A percentile compares a stretch with the other conserved stretches of the same genome.
phyloP scores from a whole-genome alignment of 1,140 invertebrate species.

The Neodiprion pinetum region DNA sequence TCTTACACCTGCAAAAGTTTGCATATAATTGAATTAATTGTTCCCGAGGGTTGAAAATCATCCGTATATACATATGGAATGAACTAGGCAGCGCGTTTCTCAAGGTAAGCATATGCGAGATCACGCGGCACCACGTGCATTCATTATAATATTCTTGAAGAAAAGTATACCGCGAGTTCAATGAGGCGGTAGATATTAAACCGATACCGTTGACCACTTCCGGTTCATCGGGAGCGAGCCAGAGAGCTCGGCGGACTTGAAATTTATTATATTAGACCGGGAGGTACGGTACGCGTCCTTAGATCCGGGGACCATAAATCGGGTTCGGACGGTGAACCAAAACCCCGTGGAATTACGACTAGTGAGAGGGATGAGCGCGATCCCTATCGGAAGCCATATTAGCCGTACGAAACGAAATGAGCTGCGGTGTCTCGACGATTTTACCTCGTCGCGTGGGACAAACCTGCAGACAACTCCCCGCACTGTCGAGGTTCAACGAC shows the following conservation, averaged over 20 bases:
- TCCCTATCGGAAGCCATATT: neutral
- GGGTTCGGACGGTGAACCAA: neutral
- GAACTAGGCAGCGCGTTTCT: no score
- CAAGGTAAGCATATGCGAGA: no score
- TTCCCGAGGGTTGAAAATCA: neutral
- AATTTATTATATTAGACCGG: slow-evolving; percentile 3
- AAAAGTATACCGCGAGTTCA: neutral
- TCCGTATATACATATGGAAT: no score
- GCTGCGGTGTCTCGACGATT: neutral
- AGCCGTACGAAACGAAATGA: neutral
- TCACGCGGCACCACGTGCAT: no score
- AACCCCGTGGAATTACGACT: neutral
- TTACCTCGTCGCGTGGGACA: neutral
- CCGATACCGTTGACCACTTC: slow-evolving; percentile 1
- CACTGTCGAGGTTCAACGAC: no score
- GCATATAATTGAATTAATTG: neutral
- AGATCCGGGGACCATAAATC: no score
- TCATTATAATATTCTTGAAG: neutral
- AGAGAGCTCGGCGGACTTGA: neutral
- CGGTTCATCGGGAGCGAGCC: neutral
- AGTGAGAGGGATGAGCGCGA: neutral
- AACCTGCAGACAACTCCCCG: neutral
- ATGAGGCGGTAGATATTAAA: slow-evolving; percentile 2
- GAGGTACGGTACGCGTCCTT: neutral
- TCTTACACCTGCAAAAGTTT: neutral